phyloP scores from a whole-genome alignment of 1,140 invertebrate genomes.

The Brachystomella parvula region DNA sequence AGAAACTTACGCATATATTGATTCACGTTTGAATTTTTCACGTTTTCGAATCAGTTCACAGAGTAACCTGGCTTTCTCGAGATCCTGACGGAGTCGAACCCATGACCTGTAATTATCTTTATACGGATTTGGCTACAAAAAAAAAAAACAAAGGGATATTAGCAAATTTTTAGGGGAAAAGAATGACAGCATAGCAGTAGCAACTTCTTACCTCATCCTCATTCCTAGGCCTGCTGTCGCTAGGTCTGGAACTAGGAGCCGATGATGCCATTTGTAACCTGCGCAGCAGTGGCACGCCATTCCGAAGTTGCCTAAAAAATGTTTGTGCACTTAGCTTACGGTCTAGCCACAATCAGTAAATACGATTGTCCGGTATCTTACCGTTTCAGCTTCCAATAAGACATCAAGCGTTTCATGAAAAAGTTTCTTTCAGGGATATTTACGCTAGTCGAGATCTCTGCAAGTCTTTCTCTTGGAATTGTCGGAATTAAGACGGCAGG shows the following conservation, averaged over 20 bases:
- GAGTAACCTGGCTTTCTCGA: slow-evolving; percentile 83
- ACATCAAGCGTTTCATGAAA: slow-evolving; percentile 78
- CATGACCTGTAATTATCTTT: slow-evolving; percentile 72
- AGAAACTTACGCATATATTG: slow-evolving; percentile 58
- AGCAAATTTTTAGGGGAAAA: neutral
- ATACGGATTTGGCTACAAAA: neutral
- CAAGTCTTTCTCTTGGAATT: slow-evolving; percentile 77
- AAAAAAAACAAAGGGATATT: slow-evolving; percentile 4
- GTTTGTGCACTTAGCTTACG: too few relatives aligned
- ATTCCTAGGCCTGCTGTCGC: neutral
- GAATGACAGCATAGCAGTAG: neutral
- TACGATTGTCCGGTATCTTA: neutral
- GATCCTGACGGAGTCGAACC: slow-evolving; percentile 86
- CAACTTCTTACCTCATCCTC: neutral
- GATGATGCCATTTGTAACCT: slow-evolving; percentile 60
- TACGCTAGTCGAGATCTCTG: slow-evolving; percentile 69
- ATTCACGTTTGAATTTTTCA: slow-evolving; percentile 86
- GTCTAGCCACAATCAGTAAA: neutral
- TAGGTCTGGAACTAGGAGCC: slow-evolving; percentile 40
- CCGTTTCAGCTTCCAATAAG: slow-evolving; percentile 86
- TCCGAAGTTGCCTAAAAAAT: slow-evolving; percentile 66
- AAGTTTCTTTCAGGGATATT: slow-evolving; percentile 66
- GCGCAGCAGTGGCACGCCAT: slow-evolving; percentile 87
- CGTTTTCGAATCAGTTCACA: slow-evolving; percentile 91
- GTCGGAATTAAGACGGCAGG: slow-evolving; percentile 90